These are phyloP conservation scores for Gallinago paraguaiae DNA, from an alignment of 2,113 vertebrate genomes.

Conservation along the genomic window DNA sequence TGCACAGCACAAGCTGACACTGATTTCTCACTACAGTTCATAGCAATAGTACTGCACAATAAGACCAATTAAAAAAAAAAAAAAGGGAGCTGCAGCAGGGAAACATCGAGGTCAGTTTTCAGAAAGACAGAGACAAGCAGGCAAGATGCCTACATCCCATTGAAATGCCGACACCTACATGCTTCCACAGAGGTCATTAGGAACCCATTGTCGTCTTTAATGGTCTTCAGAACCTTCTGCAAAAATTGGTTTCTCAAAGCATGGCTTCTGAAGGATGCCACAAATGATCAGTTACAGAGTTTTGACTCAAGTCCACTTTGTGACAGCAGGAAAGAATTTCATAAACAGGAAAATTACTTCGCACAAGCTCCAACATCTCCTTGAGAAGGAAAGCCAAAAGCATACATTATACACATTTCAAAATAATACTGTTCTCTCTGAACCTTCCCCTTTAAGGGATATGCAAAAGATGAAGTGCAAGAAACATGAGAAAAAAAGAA, in stretches of 20 bases:
- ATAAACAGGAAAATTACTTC: not conserved
- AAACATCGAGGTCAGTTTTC: not conserved
- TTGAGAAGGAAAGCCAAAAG: not conserved
- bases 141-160: not conserved
- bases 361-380: not conserved
- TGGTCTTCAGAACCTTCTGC: not conserved
- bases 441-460: not conserved
- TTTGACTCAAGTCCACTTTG: not conserved
- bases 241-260: not conserved
- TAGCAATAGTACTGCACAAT: not conserved
- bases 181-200: not conserved
- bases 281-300: not conserved
- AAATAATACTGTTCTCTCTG: not conserved
- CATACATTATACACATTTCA: not conserved
- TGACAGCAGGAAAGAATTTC: not conserved
- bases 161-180: not conserved
- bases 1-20: not conserved
- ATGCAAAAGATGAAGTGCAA: not conserved
- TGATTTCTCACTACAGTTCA: not conserved
- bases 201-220: not conserved
- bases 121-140: not conserved
- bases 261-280: not conserved
- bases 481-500: not conserved
- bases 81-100: not conserved
- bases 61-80: not conserved